Evolutionary conservation across 2,888 invertebrate species (phyloP), one percentile per base, ranked within the genome.

Genomic region (Bombyx huttoni): DNA sequence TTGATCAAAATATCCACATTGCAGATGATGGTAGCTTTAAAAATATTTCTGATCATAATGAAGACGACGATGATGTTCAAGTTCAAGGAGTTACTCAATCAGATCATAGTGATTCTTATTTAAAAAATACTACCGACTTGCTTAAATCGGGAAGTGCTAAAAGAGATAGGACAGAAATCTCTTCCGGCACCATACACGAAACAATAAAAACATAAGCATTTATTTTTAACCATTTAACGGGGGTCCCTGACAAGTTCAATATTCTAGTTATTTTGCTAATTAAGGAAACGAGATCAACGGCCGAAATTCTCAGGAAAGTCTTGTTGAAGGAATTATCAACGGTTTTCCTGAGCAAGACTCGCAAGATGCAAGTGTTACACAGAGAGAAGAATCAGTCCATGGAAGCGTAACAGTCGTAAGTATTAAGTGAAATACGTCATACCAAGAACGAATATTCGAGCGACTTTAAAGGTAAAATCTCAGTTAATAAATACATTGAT

Each of bases 31-130:
- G 59, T 33, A 34, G 45, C 34, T 33, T 33, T 85, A 85, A 83
- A 78, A 72, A 68, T 65, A 78, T 68, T 64, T 68, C 67, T 69
- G 70, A 71, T 61, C 68, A 71, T 64, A 89, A 83, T 58, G 85
- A 89, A 68, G 90, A 90, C 54, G 90, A 90, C 58, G 90, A 90
- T 58, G 90, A 90, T 63, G 89, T 89, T 53, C 74, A 89, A 72
- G 75, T 88, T 67, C 88, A 86, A 77, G 78, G 90, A 70, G 81
- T 83, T 57, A 70, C 72, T 63, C 70, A 78, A 58, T 76, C 81
- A 54, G 88, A 88, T 70, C 79, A 83, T 64, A 80, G 76, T 62
- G 81, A 84, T 60, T 70, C 74, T 52, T 75, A 76, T 67, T 74
- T 78, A 62, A 78, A 77, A 69, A 78, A 78, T 62, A 78, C 80